Evolutionary conservation across 2,113 vertebrate genomes (phyloP).

Genomic region (Leucopternis melanops): DNA sequence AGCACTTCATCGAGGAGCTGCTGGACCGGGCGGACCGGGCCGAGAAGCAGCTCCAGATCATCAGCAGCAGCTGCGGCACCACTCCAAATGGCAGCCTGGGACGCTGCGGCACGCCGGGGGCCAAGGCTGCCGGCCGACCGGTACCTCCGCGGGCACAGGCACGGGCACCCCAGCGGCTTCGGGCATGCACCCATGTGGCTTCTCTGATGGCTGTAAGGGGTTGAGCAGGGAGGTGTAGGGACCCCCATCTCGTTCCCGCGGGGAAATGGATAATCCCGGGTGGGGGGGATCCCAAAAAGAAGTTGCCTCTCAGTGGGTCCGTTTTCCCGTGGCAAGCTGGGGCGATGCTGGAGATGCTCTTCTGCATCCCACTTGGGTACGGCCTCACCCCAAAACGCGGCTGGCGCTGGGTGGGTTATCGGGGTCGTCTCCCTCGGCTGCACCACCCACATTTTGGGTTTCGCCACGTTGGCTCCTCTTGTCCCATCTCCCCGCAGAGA

Average conservation of each 20-base stretch:
- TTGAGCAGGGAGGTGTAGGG: neutral
- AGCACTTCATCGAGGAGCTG: constrained; percentile 98
- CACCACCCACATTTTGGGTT: rapidly evolving
- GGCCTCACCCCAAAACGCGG: rapidly evolving
- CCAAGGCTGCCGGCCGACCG: constrained; percentile 76
- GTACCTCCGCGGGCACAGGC: constrained; percentile 56
- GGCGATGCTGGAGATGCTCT: neutral
- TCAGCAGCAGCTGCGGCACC: constrained; percentile 93
- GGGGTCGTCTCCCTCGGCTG: rapidly evolving
- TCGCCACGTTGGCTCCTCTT: neutral
- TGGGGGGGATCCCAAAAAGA: too few relatives aligned
- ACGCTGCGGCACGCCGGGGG: constrained; percentile 80
- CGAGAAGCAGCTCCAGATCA: constrained; percentile 95
- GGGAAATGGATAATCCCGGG: rapidly evolving
- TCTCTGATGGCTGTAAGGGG: neutral
- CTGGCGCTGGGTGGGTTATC: rapidly evolving
- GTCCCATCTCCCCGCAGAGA: constrained; percentile 58
- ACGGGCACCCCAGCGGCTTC: neutral
- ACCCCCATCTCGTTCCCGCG: rapidly evolving
- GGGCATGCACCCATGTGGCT: rapidly evolving
- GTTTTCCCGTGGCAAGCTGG: rapidly evolving
- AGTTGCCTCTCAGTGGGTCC: rapidly evolving
- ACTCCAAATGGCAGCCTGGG: constrained; percentile 92
- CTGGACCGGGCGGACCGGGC: constrained; percentile 93
- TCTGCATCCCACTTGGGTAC: neutral